Conservation (phyloP, 2,797 vertebrate species). For the Myotis myotis region DNA sequence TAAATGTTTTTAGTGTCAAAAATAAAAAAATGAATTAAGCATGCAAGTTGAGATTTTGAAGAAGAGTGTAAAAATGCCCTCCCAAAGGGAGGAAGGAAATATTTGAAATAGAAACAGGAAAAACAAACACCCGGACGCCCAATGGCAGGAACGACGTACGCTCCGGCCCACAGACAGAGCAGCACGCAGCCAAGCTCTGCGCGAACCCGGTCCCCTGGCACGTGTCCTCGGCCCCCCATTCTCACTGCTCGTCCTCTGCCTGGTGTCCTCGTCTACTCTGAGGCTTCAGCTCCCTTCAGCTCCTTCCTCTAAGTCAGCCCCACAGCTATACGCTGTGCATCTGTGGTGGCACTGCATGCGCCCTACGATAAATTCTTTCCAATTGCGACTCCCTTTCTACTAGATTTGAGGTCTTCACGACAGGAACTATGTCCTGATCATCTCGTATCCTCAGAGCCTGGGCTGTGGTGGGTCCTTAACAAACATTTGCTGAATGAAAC, state of each 20-base stretch:
- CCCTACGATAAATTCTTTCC: background rate
- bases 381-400: background rate
- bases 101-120: conserved; percentile 3
- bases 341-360: background rate
- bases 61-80: background rate
- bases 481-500: background rate
- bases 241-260: background rate
- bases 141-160: background rate
- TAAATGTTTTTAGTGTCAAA: conserved; percentile 3
- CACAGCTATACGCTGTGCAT: background rate
- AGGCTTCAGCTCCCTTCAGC: background rate
- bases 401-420: background rate
- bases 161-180: background rate
- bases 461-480: background rate
- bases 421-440: background rate
- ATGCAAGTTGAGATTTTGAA: conserved; percentile 35
- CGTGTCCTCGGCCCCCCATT: no score
- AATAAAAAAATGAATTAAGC: background rate
- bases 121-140: background rate
- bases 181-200: rapidly evolving
- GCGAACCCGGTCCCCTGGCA: rapidly evolving
- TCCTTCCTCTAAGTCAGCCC: background rate
- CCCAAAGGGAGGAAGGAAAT: conserved; percentile 3
- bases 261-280: background rate
- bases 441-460: background rate